These are phyloP conservation scores for Sitta europaea DNA, from an alignment of 2,113 vertebrate species.

Conservation along the genomic window DNA sequence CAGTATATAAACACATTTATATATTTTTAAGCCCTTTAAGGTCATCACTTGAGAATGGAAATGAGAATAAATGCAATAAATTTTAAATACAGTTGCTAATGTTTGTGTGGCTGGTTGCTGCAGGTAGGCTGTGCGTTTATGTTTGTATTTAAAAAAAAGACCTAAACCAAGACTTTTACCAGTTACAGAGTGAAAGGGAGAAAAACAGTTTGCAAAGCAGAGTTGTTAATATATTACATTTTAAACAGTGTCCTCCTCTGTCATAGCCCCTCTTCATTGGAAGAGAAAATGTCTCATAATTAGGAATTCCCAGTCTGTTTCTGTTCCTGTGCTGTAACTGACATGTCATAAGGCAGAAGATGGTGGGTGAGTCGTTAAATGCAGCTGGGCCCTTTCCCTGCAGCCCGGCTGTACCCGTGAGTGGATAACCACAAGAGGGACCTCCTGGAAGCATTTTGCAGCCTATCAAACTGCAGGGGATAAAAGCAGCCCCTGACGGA, in stretches of 20 bases:
- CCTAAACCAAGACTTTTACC: not conserved
- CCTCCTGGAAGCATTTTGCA: not conserved
- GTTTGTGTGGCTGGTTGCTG: not conserved
- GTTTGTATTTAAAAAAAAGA: not conserved
- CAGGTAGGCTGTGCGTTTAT: not conserved
- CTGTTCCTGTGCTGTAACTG: not conserved
- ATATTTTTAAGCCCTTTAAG: not conserved
- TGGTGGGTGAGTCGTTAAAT: not conserved
- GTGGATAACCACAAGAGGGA: conserved; percentile 12
- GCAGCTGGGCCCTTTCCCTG: not conserved
- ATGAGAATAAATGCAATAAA: not conserved
- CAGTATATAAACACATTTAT: not conserved
- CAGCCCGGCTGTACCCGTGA: not conserved
- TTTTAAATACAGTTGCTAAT: not conserved
- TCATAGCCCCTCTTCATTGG: not conserved
- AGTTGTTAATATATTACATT: not conserved
- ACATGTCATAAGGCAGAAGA: not conserved
- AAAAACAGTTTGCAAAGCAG: not conserved
- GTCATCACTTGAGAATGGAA: not conserved
- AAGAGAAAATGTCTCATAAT: not conserved
- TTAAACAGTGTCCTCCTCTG: not conserved
- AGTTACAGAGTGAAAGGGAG: not conserved
- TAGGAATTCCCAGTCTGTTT: not conserved
- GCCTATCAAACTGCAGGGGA: not conserved
- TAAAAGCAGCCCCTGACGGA: not conserved